Base-by-base conservation (phyloP, 2,113 vertebrate species). In the Gracilinanus agilis region DNA sequence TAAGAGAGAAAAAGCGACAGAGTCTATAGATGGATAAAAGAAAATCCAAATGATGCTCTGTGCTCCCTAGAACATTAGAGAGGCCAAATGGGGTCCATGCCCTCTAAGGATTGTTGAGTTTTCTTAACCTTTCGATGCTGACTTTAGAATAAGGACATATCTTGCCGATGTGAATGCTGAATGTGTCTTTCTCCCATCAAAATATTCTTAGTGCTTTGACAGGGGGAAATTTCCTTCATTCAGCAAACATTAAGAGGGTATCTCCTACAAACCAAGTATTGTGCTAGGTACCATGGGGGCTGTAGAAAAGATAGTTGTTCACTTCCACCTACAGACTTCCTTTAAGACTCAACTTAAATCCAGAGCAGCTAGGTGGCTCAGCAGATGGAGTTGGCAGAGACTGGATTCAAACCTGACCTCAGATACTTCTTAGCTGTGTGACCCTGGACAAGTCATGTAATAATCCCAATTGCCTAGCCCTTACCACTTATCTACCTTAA, bases 31-130 rank as follows among this genome's bases (percentile, higher is more conserved):
- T 44, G 9, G 67, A 44, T 44, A 55, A 53, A 55, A 91, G 40
- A 91, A 88, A 49, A 49, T 24, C 94, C 90, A 13, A 44, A 44
- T 91, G 10, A 44, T 24, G 25, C 54, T 75, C 54, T 34, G 9
- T n/a, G 67, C 93, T 96, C 92, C 88, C 44, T 58, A 88, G 83
- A 88, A 83, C 55, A 49, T 44, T 23, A 40, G 89, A 49, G 24
- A 44, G 40, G 91, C 83, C 90, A 40, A 12, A 34, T 34, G 29
- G 83, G 29, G 23, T 56, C 55, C 0, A 94, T 11, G 27, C 3
- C 21, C 56, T n/a, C 24, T 55, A 56, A 56, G 55, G 55, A 67
- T 23, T 91, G 11, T 54, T 25, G 27, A 16, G 25, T 67, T 13
- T 19, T 34, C 49, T 75, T 75, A 4, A n/a, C 67, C 34, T 3